Evolutionary conservation across 2,888 invertebrate genomes (phyloP).

Genomic region (Cryptus armator): DNA sequence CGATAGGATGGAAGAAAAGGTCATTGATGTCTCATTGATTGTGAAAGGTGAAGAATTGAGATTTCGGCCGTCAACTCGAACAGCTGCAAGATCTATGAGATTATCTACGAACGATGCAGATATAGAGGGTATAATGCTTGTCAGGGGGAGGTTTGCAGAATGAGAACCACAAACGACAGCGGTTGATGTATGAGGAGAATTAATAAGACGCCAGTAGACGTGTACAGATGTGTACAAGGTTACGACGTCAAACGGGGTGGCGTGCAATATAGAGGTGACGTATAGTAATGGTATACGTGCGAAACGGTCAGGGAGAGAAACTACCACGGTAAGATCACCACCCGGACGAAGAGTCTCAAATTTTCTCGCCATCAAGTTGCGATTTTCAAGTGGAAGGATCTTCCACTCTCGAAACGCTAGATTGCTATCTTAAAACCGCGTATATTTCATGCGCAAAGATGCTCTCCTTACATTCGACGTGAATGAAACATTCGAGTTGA

Average conservation of each 20-base stretch:
- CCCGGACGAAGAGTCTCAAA: conserved; percentile 48
- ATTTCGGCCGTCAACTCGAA: background rate
- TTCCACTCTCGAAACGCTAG: conserved; percentile 28
- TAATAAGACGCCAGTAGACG: conserved; percentile 60
- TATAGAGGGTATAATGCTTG: conserved; percentile 12
- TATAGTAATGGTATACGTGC: conserved; percentile 41
- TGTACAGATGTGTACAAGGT: conserved; percentile 47
- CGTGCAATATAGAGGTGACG: conserved; percentile 25
- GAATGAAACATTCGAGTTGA: background rate
- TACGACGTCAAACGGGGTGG: conserved; percentile 39
- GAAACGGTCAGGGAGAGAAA: conserved; percentile 42
- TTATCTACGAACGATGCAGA: background rate
- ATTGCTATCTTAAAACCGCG: conserved; percentile 31
- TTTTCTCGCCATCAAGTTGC: conserved; percentile 55
- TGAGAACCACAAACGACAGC: conserved; percentile 33
- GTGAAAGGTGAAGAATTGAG: conserved; percentile 11
- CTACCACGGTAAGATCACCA: conserved; percentile 40
- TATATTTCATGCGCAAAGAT: conserved; percentile 34
- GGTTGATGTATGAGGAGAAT: conserved; percentile 60
- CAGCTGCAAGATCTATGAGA: background rate
- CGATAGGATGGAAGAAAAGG: background rate
- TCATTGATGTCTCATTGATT: background rate
- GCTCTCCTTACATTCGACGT: conserved; percentile 16
- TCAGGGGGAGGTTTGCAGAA: conserved; percentile 2
- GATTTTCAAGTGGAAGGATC: conserved; percentile 46